Conservation (phyloP, 2,797 vertebrate species). For the Lutjanus campechanus region DNA sequence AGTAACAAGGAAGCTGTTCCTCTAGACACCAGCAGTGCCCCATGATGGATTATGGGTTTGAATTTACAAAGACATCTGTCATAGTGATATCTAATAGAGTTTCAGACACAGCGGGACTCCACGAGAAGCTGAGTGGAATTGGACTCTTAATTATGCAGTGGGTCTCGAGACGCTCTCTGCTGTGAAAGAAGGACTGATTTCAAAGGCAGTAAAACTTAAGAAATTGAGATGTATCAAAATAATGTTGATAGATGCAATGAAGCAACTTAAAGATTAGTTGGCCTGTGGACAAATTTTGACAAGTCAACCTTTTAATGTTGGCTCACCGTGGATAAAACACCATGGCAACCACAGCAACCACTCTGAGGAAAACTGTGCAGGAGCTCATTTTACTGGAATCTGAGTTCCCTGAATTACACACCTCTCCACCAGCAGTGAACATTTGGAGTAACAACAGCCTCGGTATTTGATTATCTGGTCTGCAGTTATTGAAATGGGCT, state of each 20-base stretch:
- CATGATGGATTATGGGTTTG: slow-evolving; percentile 40
- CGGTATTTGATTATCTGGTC: background rate
- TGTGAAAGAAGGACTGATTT: background rate
- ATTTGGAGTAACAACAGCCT: background rate
- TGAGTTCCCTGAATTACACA: background rate
- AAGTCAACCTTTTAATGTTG: background rate
- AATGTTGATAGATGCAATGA: background rate
- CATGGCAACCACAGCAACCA: background rate
- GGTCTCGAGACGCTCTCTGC: background rate
- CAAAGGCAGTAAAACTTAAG: background rate
- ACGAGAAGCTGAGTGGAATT: background rate
- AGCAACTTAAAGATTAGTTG: background rate
- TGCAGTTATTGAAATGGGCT: background rate
- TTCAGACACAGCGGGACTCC: slow-evolving; percentile 13
- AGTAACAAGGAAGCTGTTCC: slow-evolving; percentile 14
- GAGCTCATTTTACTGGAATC: background rate
- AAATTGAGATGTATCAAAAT: background rate
- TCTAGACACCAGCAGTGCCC: slow-evolving; percentile 5
- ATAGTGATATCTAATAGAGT: slow-evolving; percentile 28
- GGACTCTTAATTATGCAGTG: slow-evolving; percentile 34
- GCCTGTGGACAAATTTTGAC: background rate
- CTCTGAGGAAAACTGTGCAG: background rate
- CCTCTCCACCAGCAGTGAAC: background rate
- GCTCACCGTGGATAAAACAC: background rate
- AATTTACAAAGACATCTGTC: slow-evolving; percentile 38